Evolutionary conservation across 1,140 invertebrate genomes (phyloP), one percentile per base, ranked within the genome.

Genomic region (Monochamus saltuarius): DNA sequence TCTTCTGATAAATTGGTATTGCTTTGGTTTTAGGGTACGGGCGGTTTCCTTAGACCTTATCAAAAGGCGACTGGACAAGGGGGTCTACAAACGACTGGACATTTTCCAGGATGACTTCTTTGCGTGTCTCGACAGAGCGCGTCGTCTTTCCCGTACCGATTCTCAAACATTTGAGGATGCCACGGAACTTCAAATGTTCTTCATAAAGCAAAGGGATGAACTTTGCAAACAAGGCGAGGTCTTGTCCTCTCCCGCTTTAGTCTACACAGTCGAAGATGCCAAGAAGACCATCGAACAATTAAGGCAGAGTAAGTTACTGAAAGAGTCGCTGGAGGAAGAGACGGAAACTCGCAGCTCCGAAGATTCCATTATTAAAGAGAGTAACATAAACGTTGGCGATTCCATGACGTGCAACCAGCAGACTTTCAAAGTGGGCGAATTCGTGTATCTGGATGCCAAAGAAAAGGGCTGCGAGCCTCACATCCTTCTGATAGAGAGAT

Each of bases 81-180:
- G 93, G 7, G 83, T 94, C 11, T 99, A 99, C 75, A 89, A 91
- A 65, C 82, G 97, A 17, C 77, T 99, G 34, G 97, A 99, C 77
- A 83, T 88, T 46, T 99, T 99, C 77, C 97, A 99, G 81, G 93
- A 96, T 72, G 97, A 99, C 74, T 87, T 99, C 68, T 99, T 99
- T 75, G 85, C 89, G 7, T 93, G 97, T 66, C 87, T 98, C 75
- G 93, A 97, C 71, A 78, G 92, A 71, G 95, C 95, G 0, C 83
- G 97, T 7, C 85, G 86, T 59, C 77, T 95, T 2, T 93, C 93
- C 0, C 83, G 92, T 4, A 92, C 91, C 0, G 94, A 98, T 79
- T 97, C 95, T 0, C 89, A 97, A 78, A 86, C 94, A 95, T 97
- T 81, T 53, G 92, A 98, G 75, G 96, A 98, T 76, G 90, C 95